Percentiles rank a stretch among this genome's conserved stretches.
Evolutionary conservation across 2,113 vertebrate genomes (phyloP).

Genomic region (Enhydra lutris): DNA sequence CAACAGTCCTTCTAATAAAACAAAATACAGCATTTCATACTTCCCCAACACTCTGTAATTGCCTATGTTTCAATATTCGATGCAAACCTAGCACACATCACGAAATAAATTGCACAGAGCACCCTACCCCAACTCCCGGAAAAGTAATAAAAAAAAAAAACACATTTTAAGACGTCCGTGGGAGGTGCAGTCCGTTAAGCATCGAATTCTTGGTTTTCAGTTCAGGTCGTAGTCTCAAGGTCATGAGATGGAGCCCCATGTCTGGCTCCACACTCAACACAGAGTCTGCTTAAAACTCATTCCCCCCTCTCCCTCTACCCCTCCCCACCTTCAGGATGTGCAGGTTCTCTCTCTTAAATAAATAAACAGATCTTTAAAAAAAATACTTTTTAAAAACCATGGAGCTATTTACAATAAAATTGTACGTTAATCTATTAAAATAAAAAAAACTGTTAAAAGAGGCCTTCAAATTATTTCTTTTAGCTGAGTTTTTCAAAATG

Average conservation of each 20-base stretch:
- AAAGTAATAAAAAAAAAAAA: not conserved
- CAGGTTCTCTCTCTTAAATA: not conserved
- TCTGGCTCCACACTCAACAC: not conserved
- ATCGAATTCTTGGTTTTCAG: not conserved
- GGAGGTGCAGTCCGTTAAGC: not conserved
- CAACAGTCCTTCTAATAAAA: not conserved
- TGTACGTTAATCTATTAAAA: not conserved
- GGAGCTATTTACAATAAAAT: not conserved
- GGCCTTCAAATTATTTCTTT: not conserved
- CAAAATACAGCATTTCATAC: not conserved
- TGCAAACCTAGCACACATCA: not conserved
- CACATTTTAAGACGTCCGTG: not conserved
- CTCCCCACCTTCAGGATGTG: not conserved
- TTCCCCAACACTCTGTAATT: not conserved
- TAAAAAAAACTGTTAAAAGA: not conserved
- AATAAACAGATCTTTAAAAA: not conserved
- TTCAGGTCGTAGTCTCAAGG: not conserved
- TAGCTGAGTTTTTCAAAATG: not conserved
- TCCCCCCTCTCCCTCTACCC: not conserved
- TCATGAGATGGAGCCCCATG: not conserved
- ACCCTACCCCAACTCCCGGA: not conserved
- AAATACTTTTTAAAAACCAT: not conserved
- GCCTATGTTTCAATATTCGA: not conserved
- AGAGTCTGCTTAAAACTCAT: not conserved
- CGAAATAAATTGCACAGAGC: not conserved